phyloP scores from a whole-genome alignment of 2,113 vertebrate species.

The Felis chaus region DNA sequence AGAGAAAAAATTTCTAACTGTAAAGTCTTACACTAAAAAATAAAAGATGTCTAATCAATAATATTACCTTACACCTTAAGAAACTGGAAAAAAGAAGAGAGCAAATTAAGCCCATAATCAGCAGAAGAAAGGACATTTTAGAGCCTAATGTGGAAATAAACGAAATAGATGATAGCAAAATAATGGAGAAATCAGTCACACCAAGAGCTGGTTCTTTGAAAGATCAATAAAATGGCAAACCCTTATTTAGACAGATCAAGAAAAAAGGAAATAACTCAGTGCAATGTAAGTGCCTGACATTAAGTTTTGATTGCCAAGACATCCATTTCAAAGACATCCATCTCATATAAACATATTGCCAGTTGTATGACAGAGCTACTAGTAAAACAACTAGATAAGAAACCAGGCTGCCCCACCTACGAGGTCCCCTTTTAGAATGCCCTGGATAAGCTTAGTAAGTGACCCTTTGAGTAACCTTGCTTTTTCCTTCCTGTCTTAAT shows the following conservation, averaged over 20 bases:
- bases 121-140: background rate
- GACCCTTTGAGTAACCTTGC: background rate
- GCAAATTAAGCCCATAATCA: background rate
- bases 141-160: background rate
- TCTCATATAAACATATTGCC: background rate
- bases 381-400: background rate
- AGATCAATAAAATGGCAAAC: background rate
- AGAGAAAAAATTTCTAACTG: background rate
- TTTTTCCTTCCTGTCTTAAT: background rate
- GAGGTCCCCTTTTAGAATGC: background rate
- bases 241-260: background rate
- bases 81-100: background rate
- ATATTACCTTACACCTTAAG: background rate
- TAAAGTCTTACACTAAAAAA: background rate
- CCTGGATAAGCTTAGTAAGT: background rate
- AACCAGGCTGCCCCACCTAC: background rate
- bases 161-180: background rate
- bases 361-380: background rate
- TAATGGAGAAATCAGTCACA: background rate
- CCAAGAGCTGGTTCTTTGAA: background rate
- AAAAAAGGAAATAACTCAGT: background rate
- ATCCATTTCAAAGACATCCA: background rate
- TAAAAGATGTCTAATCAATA: background rate
- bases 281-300: background rate
- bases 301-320: background rate